Evolutionary conservation across 2,888 invertebrate genomes (phyloP).

Genomic region (Steinernema carpocapsae): DNA sequence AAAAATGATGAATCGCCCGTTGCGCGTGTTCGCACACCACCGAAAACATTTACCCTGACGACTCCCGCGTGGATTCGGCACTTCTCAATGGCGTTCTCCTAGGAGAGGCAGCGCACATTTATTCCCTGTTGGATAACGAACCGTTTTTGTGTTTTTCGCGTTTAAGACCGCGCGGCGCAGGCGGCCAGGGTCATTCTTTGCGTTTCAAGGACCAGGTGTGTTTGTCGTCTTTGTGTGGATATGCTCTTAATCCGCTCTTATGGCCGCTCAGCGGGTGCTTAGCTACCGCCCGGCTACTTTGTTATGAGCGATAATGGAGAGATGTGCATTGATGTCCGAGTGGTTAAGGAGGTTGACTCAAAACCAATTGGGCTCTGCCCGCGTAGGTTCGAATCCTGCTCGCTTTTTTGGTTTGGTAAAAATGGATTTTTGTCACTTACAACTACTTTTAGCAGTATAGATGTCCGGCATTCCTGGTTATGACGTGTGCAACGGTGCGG

Average conservation of each 20-base stretch:
- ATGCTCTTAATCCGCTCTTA: too few species aligned
- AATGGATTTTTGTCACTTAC: not conserved
- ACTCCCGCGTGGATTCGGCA: conserved; percentile 15
- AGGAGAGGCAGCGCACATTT: too few species aligned
- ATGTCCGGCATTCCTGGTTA: too few species aligned
- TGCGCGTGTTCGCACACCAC: not conserved
- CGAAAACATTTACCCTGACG: not conserved
- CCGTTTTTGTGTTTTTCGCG: not conserved
- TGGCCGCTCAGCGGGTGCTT: too few species aligned
- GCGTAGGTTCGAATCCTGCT: conserved; percentile 68
- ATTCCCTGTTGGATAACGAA: not conserved
- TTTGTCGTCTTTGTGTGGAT: too few species aligned
- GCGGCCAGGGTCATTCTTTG: not conserved
- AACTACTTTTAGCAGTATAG: too few species aligned
- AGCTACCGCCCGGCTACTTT: too few species aligned
- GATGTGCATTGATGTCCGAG: conserved; percentile 67
- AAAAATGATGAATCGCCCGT: conserved; percentile 8
- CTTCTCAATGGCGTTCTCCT: not conserved
- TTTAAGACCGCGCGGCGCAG: not conserved
- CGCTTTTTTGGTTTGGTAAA: too few species aligned
- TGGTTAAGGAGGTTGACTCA: conserved; percentile 69
- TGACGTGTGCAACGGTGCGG: too few species aligned
- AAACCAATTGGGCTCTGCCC: conserved; percentile 68
- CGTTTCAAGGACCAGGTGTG: too few species aligned
- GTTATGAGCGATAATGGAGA: too few species aligned